Evolutionary conservation across 2,797 vertebrate species (phyloP).

Genomic region (Mionectes olivaceus): DNA sequence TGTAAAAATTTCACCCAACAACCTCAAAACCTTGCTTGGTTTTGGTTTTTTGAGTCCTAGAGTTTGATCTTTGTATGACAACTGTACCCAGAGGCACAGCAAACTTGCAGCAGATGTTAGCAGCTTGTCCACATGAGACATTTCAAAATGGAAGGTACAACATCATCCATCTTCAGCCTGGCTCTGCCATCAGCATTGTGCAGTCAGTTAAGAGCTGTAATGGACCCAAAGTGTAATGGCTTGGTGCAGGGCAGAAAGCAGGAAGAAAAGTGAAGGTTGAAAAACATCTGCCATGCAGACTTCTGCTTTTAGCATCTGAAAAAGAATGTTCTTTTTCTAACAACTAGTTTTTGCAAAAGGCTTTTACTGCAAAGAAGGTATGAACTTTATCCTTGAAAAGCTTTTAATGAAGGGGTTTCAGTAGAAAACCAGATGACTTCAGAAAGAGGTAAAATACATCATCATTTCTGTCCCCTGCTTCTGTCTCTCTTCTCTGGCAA

Average conservation of each 20-base stretch:
- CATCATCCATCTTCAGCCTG: background rate
- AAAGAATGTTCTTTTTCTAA: background rate
- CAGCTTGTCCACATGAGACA: background rate
- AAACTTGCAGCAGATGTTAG: background rate
- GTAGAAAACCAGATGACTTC: background rate
- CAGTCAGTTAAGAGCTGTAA: background rate
- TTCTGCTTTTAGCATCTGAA: background rate
- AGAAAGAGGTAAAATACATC: background rate
- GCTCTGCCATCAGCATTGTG: background rate
- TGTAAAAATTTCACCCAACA: background rate
- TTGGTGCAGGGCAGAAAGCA: background rate
- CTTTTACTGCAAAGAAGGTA: background rate
- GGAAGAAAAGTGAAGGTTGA: background rate
- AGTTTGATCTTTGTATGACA: background rate
- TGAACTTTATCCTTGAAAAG: background rate
- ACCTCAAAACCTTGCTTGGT: background rate
- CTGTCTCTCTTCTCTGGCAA: background rate
- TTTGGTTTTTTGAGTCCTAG: background rate
- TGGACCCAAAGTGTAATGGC: background rate
- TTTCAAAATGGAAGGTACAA: background rate
- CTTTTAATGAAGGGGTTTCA: background rate
- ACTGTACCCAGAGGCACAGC: background rate
- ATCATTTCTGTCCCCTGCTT: background rate
- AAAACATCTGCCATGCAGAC: background rate
- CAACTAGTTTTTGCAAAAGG: background rate